Evolutionary conservation across 1,140 invertebrate genomes (phyloP), one percentile per base, ranked within the genome.

Genomic region (Orius laevigatus): DNA sequence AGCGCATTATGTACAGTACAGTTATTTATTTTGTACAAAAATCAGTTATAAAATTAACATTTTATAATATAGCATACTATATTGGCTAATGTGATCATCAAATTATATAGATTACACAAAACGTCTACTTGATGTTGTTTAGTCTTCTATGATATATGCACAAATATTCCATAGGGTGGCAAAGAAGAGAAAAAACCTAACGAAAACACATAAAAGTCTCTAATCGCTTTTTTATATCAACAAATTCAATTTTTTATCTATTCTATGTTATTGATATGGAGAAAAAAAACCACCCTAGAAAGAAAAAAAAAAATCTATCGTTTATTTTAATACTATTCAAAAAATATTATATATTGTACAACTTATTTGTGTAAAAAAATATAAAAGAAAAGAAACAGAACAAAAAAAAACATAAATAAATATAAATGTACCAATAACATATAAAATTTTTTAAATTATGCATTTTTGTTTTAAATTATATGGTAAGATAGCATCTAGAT

Each of bases 41-140:
- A 56, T 60, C 59, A 59, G 58, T 60, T 60, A 60, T 60, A 60
- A 60, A 60, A 60, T 59, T 58, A 58, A 55, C 59, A 56, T 52
- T 55, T 58, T 57, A 58, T 57, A 55, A 55, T 57, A 58, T 58
- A 57, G 58, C 56, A 55, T 58, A 58, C 52, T 55, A 50, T 55
- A 56, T 53, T 58, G 57, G 55, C 57, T 57, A 58, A 58, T 53
- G 57, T 58, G 57, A 53, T 53, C 48, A 53, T 49, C 42, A 34
- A 50, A 43, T 42, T 50, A 48, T 50, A 48, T 43, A 50, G 48
- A 50, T 53, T 53, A 53, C 52, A 53, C 48, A 53, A 53, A 48
- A 53, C 43, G 48, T 50, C 52, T 53, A 53, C 48, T 34, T 34
- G 25, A 25, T 25, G 45, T 50, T 39, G 31, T 53, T 53, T 53